Evolutionary conservation across 2,888 invertebrate species (phyloP).

Genomic region (Arrhopalites spinosus): DNA sequence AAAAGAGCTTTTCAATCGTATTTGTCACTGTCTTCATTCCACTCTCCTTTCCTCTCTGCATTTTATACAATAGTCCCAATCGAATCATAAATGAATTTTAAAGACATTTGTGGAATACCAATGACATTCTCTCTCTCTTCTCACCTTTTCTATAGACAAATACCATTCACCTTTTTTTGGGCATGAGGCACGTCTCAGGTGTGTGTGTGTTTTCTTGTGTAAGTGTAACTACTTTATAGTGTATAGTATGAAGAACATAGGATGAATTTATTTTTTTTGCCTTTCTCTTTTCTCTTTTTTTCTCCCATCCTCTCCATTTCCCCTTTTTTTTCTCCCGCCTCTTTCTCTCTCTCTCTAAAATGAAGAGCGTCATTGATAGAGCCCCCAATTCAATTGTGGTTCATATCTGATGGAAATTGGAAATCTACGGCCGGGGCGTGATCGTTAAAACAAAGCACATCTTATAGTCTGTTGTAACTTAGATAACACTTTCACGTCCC

Average conservation of each 20-base stretch:
- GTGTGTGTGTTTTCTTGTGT: neutral
- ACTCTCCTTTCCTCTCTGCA: neutral
- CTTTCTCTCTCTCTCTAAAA: constrained; percentile 13
- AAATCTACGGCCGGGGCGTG: constrained; percentile 29
- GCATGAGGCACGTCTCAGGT: constrained; percentile 16
- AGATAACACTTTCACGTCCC: constrained; percentile 25
- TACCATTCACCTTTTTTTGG: neutral
- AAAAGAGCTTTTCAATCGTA: constrained; percentile 23
- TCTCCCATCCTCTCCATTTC: neutral
- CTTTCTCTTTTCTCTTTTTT: neutral
- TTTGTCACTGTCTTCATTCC: constrained; percentile 23
- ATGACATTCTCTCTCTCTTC: too few relatives aligned
- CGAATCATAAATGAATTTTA: constrained; percentile 32
- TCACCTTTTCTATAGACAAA: too few relatives aligned
- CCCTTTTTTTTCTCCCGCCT: neutral
- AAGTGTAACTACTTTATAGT: too few relatives aligned
- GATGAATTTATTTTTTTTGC: neutral
- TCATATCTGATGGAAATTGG: constrained; percentile 36
- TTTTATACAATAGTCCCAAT: constrained; percentile 17
- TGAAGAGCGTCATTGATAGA: constrained; percentile 29
- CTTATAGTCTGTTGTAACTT: constrained; percentile 7
- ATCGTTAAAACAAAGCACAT: constrained; percentile 26
- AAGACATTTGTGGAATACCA: constrained; percentile 14
- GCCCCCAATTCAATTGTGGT: constrained; percentile 28
- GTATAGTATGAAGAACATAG: neutral